Evolutionary conservation across 2,797 vertebrate species (phyloP), one percentile per base, ranked within the genome.

Genomic region (Muraenolepis orangiensis): DNA sequence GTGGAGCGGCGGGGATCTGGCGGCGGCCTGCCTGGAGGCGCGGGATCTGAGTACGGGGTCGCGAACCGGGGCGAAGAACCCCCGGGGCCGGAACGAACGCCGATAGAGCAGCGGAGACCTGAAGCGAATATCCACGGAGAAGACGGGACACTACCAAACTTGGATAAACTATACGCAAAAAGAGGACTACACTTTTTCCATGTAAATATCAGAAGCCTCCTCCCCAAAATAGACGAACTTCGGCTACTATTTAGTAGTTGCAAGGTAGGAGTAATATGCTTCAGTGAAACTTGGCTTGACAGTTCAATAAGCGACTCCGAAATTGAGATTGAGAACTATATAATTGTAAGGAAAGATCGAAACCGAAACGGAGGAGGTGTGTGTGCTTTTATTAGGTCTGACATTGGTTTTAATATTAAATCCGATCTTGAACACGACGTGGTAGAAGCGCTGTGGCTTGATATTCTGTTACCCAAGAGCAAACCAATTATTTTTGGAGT

Each of bases 381-480:
- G 67, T 69, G 66, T 68, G 30, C 20, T 32, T 69, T 31, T 69
- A 32, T 69, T 16, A 69, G 30, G 34, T 13, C 67, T 2, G 67
- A 69, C 18, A 32, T 69, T 32, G 30, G 13, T 32, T 69, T 69
- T 69, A 68, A 29, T 32, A 29, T 31, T 13, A 69, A 31, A 69
- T 14, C 6, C 16, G 67, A 69, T 16, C 18, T 69, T 6, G 20
- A 11, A 6, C 5, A 32, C 32, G 66, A 68, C 13, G 13, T 16
- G 8, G 32, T 68, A 2, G 29, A 68, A 36, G 18, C 32, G 1
- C 18, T 69, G 3, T 69, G 68, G 68, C 10, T 69, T 1, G 14
- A 38, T 23, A 69, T 38, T 36, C 6, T 38, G 4, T 36, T 74
- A 38, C 72, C n/a, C 6, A 74, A 74, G 32, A n/a, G n/a, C n/a